Conservation (phyloP, 2,888 invertebrate genomes). For the Trachelus troglodyta region DNA sequence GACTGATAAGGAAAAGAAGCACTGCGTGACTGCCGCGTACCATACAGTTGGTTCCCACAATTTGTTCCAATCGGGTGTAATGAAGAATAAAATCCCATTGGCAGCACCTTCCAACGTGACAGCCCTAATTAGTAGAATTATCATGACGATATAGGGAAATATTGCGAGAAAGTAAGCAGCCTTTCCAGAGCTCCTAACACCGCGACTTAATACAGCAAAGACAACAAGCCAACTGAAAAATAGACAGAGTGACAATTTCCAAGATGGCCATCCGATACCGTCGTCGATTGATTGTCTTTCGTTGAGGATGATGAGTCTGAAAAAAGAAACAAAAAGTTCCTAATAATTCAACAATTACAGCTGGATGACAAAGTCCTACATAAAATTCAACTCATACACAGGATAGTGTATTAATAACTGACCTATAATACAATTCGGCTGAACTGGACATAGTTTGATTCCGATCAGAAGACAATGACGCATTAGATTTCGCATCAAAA, state of each 20-base stretch:
- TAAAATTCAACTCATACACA: neutral
- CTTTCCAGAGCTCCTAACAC: slow-evolving; percentile 84
- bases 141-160: slow-evolving; percentile 84
- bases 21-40: slow-evolving; percentile 83
- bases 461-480: neutral
- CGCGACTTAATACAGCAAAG: slow-evolving; percentile 77
- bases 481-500: slow-evolving; percentile 31
- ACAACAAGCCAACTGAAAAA: slow-evolving; percentile 77
- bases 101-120: slow-evolving; percentile 77
- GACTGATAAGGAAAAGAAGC: slow-evolving; percentile 82
- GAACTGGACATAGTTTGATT: slow-evolving; percentile 36
- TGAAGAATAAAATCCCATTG: slow-evolving; percentile 81
- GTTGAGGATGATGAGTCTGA: slow-evolving; percentile 68
- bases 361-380: neutral
- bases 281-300: slow-evolving; percentile 66
- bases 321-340: slow-evolving; percentile 28
- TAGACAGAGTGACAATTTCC: slow-evolving; percentile 77
- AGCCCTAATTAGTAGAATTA: slow-evolving; percentile 78
- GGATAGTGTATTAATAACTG: slow-evolving; percentile 26
- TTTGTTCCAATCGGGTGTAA: slow-evolving; percentile 83
- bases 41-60: slow-evolving; percentile 78
- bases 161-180: slow-evolving; percentile 90
- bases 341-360: neutral
- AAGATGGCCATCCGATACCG: slow-evolving; percentile 71
- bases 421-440: slow-evolving; percentile 59